Evolutionary conservation across 2,888 invertebrate species (phyloP), one percentile per base, ranked within the genome.

Genomic region (Cryptocheilus praepositus): DNA sequence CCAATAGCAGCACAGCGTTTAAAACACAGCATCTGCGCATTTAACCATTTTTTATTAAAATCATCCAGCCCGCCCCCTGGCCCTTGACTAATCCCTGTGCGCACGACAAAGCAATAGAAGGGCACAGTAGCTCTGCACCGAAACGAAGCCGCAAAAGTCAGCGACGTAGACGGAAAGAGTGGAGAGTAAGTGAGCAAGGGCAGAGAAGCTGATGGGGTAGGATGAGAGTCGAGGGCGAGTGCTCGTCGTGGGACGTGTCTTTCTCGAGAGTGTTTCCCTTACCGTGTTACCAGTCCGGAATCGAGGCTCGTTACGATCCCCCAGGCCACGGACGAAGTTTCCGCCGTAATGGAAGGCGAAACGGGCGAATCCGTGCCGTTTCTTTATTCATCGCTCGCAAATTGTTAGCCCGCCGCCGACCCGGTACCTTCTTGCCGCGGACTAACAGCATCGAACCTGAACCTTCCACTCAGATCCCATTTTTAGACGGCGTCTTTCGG

Each of bases 361-460:
- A 19, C 36, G 18, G 56, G 56, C 67, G 69, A 62, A 68, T 71
- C 64, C 64, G 56, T 21, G 67, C 75, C 68, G 75, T 68, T 81
- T 81, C 79, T 81, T 81, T 81, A 80, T 81, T 81, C 79, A 80
- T 79, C 74, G 79, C 71, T 74, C 68, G 70, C 74, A 80, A 81
- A 80, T 81, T 81, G 79, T 73, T 73, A 72, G 61, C 52, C 69
- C 64, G 43, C 44, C 49, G 5, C 22, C 53, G 2, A 16, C 25
- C 16, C 46, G n/a, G n/a, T 25, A 5, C 25, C 25, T 2, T 5
- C 25, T 25, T 2, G 25, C 25, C 25, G 5, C 25, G 25, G 25
- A 25, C 25, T 5, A 5, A 25, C 25, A 25, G 36, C 36, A 36
- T 36, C 11, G 11, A 36, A 11, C 36, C 36, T 11, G 36, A 36